Evolutionary conservation across 53 echinoderm and acorn worm species (phyloP).

Genomic region (Glandiceps talaboti): DNA sequence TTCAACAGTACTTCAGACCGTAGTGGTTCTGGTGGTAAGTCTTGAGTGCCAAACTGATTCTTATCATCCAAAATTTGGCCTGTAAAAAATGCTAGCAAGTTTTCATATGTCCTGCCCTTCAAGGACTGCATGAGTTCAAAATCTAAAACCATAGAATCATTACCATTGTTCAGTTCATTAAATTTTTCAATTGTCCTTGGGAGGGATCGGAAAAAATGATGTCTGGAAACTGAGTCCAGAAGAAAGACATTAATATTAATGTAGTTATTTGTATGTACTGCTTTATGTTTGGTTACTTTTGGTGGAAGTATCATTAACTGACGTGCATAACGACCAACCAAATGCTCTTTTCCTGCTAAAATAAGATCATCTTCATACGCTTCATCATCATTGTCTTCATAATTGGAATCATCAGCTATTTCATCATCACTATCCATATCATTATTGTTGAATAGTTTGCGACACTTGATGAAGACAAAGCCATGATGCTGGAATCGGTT

Average conservation of each 20-base stretch:
- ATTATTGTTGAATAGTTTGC: conserved; percentile 2
- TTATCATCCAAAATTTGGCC: conserved; percentile 39
- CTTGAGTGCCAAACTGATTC: conserved; percentile 31
- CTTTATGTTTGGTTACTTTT: not conserved
- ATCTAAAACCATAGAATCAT: conserved; percentile 29
- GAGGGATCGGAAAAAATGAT: conserved; percentile 64
- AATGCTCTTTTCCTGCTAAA: not conserved
- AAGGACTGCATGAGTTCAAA: conserved; percentile 72
- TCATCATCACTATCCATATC: conserved; percentile 17
- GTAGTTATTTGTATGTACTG: not conserved
- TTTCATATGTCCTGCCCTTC: conserved; percentile 76
- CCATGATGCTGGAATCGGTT: conserved; percentile 7
- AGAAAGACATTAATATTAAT: conserved; percentile 61
- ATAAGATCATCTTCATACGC: conserved; percentile 5
- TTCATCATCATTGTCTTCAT: conserved; percentile 4
- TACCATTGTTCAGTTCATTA: conserved; percentile 16
- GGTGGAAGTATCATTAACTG: conserved; percentile 23
- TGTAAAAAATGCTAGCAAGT: conserved; percentile 52
- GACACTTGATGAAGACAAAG: conserved; percentile 32
- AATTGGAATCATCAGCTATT: conserved; percentile 6
- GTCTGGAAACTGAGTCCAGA: conserved; percentile 76
- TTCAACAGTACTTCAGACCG: conserved; percentile 23
- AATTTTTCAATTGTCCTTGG: conserved; percentile 46
- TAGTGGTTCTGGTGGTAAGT: conserved; percentile 48
- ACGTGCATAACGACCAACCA: not conserved